Conservation (phyloP, 2,113 vertebrate species). For the Mystacornis crossleyi region DNA sequence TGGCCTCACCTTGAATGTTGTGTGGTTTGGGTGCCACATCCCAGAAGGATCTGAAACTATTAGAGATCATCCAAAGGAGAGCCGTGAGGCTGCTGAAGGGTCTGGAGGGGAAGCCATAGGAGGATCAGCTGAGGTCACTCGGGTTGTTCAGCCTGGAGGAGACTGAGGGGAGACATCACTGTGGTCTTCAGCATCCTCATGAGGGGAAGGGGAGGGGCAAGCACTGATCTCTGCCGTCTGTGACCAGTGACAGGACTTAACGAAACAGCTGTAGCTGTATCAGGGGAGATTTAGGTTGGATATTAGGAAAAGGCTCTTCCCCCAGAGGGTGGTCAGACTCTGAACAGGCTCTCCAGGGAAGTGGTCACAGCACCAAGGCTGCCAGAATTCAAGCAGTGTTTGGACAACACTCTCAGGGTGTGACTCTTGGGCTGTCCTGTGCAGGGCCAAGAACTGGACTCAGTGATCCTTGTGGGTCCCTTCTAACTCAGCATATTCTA, state of each 20-base stretch:
- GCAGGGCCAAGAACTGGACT: background rate
- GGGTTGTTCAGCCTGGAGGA: background rate
- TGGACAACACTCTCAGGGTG: background rate
- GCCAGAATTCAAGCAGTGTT: background rate
- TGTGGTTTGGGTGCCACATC: rapidly evolving
- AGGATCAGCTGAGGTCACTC: background rate
- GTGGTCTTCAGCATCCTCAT: background rate
- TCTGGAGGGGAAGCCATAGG: background rate
- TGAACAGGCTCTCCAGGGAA: background rate
- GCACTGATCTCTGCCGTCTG: background rate
- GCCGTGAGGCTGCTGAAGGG: background rate
- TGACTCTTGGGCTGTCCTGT: background rate
- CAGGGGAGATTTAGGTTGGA: background rate
- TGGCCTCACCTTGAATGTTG: background rate
- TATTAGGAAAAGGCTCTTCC: background rate
- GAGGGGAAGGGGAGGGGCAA: background rate
- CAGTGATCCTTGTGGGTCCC: background rate
- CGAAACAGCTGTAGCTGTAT: background rate
- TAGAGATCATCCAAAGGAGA: background rate
- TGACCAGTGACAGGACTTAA: background rate
- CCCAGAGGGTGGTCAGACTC: too few species aligned
- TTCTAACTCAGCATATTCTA: background rate
- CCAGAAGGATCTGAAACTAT: background rate
- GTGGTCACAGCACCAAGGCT: background rate
- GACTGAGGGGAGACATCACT: background rate